phyloP scores from a whole-genome alignment of 2,113 vertebrate species.

The Micromys minutus region DNA sequence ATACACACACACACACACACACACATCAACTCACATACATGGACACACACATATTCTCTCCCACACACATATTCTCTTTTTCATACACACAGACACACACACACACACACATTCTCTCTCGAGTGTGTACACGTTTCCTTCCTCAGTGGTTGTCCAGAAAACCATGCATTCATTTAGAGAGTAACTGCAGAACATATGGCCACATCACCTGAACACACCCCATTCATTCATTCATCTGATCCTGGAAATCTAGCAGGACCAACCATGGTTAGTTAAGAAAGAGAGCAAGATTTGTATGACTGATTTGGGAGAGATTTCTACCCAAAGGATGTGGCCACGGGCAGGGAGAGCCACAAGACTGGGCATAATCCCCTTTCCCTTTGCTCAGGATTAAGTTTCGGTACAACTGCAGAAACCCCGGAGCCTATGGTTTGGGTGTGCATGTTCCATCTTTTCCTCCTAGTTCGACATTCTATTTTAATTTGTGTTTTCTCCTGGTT shows the following conservation, averaged over 20 bases:
- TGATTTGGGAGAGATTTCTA: constrained; percentile 17
- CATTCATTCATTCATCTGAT: too few species aligned
- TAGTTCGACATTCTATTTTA: constrained; percentile 68
- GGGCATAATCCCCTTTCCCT: background rate
- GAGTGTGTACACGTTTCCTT: background rate
- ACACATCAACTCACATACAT: background rate
- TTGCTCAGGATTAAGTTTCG: constrained; percentile 41
- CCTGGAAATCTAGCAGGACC: too few species aligned
- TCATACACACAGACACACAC: background rate
- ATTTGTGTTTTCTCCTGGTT: constrained; percentile 68
- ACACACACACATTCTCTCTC: background rate
- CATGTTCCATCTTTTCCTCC: constrained; percentile 16
- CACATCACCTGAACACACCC: background rate
- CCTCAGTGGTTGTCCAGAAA: background rate
- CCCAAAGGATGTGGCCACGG: background rate
- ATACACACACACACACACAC: background rate
- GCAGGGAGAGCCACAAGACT: background rate
- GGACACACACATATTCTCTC: too few species aligned
- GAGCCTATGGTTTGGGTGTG: constrained; percentile 47
- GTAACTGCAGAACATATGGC: too few species aligned
- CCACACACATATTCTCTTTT: too few species aligned
- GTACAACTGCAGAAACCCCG: constrained; percentile 23
- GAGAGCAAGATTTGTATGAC: background rate
- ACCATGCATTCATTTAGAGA: background rate
- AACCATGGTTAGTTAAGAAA: background rate